These are phyloP conservation scores for Isaurus tuberculatus DNA, from an alignment of 92 coral and sea anemone genomes.

Conservation along the genomic window DNA sequence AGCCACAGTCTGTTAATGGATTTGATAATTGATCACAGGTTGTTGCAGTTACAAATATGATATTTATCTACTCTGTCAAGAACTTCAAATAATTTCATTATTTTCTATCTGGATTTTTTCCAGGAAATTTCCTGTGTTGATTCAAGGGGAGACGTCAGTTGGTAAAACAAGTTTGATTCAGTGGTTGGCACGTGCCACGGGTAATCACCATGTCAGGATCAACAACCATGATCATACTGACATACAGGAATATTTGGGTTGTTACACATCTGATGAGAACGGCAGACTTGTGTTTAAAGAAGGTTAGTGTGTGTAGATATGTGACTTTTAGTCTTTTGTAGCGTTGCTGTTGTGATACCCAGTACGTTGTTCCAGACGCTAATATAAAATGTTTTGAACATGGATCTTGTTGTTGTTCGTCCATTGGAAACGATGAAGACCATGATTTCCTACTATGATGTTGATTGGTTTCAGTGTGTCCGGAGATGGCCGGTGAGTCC, in stretches of 20 bases:
- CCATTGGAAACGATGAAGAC: too few species aligned
- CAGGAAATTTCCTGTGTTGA: conserved; percentile 90
- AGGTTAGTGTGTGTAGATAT: conserved; percentile 56
- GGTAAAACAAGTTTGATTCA: conserved; percentile 96
- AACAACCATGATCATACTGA: conserved; percentile 99
- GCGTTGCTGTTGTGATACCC: not conserved
- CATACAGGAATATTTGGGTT: conserved; percentile 96
- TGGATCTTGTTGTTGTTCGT: too few species aligned
- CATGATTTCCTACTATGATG: too few species aligned
- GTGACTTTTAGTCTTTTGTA: not conserved
- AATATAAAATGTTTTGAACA: too few species aligned
- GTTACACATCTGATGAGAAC: conserved; percentile 90
- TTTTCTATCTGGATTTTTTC: not conserved
- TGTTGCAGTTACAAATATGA: too few species aligned
- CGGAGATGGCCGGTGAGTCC: too few species aligned
- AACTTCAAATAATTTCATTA: too few species aligned
- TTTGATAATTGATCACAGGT: too few species aligned
- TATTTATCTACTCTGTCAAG: too few species aligned
- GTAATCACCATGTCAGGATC: conserved; percentile 91
- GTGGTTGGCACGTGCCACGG: conserved; percentile 94
- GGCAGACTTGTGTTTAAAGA: conserved; percentile 97
- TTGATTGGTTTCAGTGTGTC: too few species aligned
- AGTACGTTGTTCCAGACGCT: too few species aligned
- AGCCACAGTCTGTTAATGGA: too few species aligned
- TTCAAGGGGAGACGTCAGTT: conserved; percentile 99